Percentiles rank a stretch among this genome's conserved stretches.
These are phyloP conservation scores for Portevinia maculata DNA, from an alignment of 2,888 invertebrate genomes.

Conservation along the genomic window DNA sequence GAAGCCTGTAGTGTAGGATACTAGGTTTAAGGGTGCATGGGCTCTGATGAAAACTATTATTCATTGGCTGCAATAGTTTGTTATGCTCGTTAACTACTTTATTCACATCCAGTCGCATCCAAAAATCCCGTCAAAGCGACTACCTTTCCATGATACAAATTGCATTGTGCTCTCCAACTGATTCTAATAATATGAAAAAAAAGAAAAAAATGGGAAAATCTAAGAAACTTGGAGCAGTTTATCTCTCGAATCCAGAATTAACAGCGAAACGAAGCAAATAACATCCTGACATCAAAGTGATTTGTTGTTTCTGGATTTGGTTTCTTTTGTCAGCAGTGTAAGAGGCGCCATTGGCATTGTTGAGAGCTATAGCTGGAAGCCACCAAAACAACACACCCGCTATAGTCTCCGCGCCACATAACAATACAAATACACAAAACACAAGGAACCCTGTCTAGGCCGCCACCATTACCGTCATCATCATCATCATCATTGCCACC, in stretches of 20 bases:
- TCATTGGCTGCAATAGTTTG: too few species aligned
- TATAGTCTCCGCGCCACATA: constrained; percentile 36
- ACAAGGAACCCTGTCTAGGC: constrained; percentile 70
- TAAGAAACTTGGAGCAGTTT: constrained; percentile 60
- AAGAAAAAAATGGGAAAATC: constrained; percentile 13
- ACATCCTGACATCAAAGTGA: constrained; percentile 69
- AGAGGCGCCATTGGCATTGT: constrained; percentile 74
- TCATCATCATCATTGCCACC: constrained; percentile 45
- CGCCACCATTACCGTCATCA: constrained; percentile 52
- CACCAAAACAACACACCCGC: constrained; percentile 55
- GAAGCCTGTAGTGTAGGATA: too few species aligned
- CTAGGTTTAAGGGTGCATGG: too few species aligned
- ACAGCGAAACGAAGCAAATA: constrained; percentile 58
- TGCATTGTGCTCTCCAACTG: constrained; percentile 1
- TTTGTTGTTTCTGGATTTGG: constrained; percentile 67
- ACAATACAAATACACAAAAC: constrained; percentile 64
- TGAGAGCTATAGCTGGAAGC: constrained; percentile 63
- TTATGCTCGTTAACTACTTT: not conserved
- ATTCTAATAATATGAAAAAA: constrained; percentile 2
- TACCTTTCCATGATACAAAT: not conserved
- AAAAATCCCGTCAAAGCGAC: not conserved
- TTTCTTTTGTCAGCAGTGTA: constrained; percentile 69
- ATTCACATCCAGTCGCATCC: not conserved
- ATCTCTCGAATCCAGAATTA: constrained; percentile 62
- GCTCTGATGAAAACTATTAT: too few species aligned